Percentiles rank a stretch among this genome's conserved stretches.
Conservation (phyloP, 2,113 vertebrate species). For the human (Homo sapiens) region GRCh38 chr14:55535001-55535500, state of each 20-base stretch:
- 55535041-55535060: background rate
- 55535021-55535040: background rate
- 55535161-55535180: background rate
- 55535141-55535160: background rate
- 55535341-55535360: background rate
- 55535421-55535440: background rate
- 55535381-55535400: background rate
- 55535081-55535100: background rate
- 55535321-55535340: background rate
- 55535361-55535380: background rate
- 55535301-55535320: background rate
- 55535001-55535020: background rate
- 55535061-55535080: background rate
- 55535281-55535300: background rate
- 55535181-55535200: background rate
- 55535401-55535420: background rate
- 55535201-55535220: background rate
- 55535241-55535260: background rate
- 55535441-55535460: background rate
- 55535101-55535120: background rate
- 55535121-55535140: background rate
- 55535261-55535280: background rate
- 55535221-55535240: background rate
- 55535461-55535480: conserved; percentile 12
- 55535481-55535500: background rate